Evolutionary conservation across 53 echinoderm and acorn worm genomes (phyloP).

Genomic region (Stichopus horrens): DNA sequence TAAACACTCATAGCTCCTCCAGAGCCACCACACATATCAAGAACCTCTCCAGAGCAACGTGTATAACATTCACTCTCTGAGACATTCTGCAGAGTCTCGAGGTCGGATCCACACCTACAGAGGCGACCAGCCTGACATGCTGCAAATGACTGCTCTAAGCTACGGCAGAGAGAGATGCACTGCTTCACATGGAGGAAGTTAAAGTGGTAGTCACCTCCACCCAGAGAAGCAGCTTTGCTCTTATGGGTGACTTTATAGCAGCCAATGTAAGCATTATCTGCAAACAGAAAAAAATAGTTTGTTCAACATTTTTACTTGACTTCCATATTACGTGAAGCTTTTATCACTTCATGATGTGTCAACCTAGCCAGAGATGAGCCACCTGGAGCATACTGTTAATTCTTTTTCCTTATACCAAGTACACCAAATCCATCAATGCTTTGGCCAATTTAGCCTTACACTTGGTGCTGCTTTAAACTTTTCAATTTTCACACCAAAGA

Average conservation of each 20-base stretch:
- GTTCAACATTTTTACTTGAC: no score
- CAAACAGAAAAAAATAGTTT: background rate
- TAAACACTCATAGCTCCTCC: constrained; percentile 61
- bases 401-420: no score
- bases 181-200: constrained; percentile 62
- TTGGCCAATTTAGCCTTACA: no score
- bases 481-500: no score
- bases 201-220: constrained; percentile 67
- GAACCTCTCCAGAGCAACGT: constrained; percentile 60
- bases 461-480: no score
- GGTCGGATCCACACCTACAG: constrained; percentile 62
- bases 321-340: no score
- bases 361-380: no score
- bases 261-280: constrained; percentile 67
- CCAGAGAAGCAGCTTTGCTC: constrained; percentile 55
- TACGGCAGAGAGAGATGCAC: constrained; percentile 67
- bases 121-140: constrained; percentile 63
- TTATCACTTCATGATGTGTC: no score
- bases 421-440: no score
- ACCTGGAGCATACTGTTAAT: no score
- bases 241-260: constrained; percentile 64
- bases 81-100: constrained; percentile 55
- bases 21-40: constrained; percentile 64
- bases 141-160: constrained; percentile 63
- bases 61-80: constrained; percentile 48